Evolutionary conservation across 2,888 invertebrate species (phyloP).

Genomic region (Drosophila nigricruria): DNA sequence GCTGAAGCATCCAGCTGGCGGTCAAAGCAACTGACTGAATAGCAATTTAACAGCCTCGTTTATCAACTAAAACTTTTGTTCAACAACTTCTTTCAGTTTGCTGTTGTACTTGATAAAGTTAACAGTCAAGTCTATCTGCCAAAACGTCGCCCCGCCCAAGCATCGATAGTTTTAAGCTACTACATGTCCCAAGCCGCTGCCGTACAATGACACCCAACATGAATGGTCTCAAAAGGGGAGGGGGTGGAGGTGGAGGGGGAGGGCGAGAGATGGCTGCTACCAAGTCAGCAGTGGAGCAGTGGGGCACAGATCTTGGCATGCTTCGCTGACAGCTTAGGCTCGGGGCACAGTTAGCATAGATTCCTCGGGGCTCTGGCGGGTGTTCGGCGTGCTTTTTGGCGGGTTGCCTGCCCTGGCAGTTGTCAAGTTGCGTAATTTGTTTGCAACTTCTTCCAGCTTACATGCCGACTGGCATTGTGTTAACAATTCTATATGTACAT

Average conservation of each 20-base stretch:
- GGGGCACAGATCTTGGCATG: slow-evolving; percentile 44
- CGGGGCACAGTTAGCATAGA: slow-evolving; percentile 12
- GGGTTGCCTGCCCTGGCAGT: slow-evolving; percentile 34
- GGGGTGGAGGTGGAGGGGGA: background rate
- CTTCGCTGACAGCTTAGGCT: slow-evolving; percentile 17
- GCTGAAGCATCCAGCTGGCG: background rate
- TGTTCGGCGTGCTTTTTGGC: slow-evolving; percentile 12
- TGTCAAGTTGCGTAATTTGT: slow-evolving; percentile 77
- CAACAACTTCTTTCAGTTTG: slow-evolving; percentile 7
- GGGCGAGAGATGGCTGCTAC: background rate
- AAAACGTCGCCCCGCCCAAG: background rate
- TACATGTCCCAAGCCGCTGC: slow-evolving; percentile 8
- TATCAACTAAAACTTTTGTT: slow-evolving; percentile 1
- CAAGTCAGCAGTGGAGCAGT: slow-evolving; percentile 19
- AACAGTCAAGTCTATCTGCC: background rate
- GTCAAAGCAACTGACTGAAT: background rate
- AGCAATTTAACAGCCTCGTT: slow-evolving; percentile 1
- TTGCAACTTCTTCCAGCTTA: slow-evolving; percentile 67
- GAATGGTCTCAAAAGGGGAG: slow-evolving; percentile 7
- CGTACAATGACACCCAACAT: slow-evolving; percentile 67
- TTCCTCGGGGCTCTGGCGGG: slow-evolving; percentile 6
- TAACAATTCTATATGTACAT: slow-evolving; percentile 52
- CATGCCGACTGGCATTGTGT: slow-evolving; percentile 48
- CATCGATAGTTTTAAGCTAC: slow-evolving; percentile 6
- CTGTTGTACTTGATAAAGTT: slow-evolving; percentile 2